These are phyloP conservation scores for Columbina picui DNA, from an alignment of 2,113 vertebrate species.

Conservation along the genomic window DNA sequence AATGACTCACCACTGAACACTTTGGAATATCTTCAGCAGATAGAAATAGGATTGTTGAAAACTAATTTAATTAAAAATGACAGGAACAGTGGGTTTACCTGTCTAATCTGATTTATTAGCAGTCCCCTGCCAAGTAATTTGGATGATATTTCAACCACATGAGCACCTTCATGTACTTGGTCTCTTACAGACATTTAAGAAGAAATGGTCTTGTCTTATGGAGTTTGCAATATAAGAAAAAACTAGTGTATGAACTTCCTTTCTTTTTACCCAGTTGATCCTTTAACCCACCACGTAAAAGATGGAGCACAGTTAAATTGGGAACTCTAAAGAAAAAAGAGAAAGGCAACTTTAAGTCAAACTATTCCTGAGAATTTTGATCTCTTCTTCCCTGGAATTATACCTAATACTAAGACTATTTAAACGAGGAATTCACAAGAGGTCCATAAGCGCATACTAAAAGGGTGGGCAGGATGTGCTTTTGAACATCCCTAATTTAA, in stretches of 20 bases:
- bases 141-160: neutral
- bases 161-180: neutral
- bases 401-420: neutral
- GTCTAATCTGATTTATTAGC: constrained; percentile 24
- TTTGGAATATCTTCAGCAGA: neutral
- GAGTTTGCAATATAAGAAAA: neutral
- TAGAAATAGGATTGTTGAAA: neutral
- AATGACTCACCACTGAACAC: neutral
- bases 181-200: neutral
- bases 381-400: neutral
- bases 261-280: neutral
- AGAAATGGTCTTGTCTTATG: neutral
- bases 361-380: neutral
- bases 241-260: neutral
- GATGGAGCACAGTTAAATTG: neutral
- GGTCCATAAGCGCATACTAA: neutral
- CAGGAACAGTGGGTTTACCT: neutral
- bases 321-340: neutral
- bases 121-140: neutral
- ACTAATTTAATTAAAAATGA: neutral
- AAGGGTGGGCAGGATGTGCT: neutral
- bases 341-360: neutral
- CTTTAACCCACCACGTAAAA: neutral
- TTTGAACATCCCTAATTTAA: neutral
- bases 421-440: neutral